These are phyloP conservation scores for Maccullochella peelii DNA, from an alignment of 2,113 vertebrate genomes.

Conservation along the genomic window DNA sequence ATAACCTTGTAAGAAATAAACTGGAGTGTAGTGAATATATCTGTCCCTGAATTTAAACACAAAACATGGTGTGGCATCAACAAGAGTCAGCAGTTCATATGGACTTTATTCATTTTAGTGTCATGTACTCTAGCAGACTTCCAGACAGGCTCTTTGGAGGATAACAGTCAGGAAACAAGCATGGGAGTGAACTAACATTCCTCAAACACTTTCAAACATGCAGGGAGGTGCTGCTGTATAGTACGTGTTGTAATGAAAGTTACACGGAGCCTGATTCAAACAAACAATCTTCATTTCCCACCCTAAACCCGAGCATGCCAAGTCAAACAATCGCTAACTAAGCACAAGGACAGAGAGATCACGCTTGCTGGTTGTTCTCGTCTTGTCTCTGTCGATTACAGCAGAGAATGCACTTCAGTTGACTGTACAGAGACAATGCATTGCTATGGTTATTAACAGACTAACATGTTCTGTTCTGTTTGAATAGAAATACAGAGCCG, in stretches of 20 bases:
- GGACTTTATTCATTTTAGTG: constrained; percentile 22
- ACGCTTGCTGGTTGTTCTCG: not conserved
- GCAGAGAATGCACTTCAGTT: not conserved
- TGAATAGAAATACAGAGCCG: constrained; percentile 23
- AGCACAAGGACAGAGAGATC: constrained; percentile 10
- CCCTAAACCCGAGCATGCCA: constrained; percentile 25
- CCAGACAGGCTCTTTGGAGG: constrained; percentile 17
- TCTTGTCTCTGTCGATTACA: not conserved
- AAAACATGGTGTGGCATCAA: not conserved
- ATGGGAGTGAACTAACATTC: constrained; percentile 73
- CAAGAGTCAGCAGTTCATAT: constrained; percentile 6
- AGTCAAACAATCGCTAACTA: constrained; percentile 61
- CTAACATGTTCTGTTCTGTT: constrained; percentile 41
- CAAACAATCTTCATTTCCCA: constrained; percentile 50
- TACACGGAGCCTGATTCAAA: constrained; percentile 39
- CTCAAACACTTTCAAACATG: constrained; percentile 42
- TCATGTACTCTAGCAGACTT: constrained; percentile 3
- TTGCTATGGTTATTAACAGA: not conserved
- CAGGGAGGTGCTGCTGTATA: constrained; percentile 45
- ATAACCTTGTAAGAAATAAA: not conserved
- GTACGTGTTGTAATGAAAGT: constrained; percentile 40
- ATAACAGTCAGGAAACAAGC: constrained; percentile 54
- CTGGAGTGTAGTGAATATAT: not conserved
- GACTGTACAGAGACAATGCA: constrained; percentile 12
- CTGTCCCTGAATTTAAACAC: not conserved